phyloP scores from a whole-genome alignment of 2,888 invertebrate genomes.

The Gymnocheta viridis region DNA sequence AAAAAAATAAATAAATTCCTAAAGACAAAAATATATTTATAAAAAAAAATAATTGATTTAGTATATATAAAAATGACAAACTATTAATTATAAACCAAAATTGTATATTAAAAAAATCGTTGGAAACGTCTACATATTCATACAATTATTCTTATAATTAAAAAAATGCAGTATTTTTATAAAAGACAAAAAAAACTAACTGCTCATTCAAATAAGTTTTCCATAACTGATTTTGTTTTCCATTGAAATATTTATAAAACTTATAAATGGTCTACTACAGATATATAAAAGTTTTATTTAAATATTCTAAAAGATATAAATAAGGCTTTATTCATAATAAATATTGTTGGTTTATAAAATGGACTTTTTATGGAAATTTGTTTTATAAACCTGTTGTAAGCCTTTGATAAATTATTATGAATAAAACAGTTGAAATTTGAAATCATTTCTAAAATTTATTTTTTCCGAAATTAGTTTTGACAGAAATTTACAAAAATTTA shows the following conservation, averaged over 20 bases:
- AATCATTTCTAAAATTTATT: not conserved
- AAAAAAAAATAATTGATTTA: not conserved
- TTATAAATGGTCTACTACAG: no score
- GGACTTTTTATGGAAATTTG: no score
- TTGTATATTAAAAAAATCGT: constrained; percentile 27
- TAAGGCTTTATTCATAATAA: no score
- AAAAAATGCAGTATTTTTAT: constrained; percentile 68
- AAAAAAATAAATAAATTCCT: constrained; percentile 58
- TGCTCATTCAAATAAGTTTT: constrained; percentile 39
- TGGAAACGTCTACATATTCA: constrained; percentile 49
- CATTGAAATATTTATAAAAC: no score
- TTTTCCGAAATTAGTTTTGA: no score
- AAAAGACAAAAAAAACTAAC: constrained; percentile 35
- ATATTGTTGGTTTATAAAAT: not conserved
- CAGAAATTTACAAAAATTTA: no score
- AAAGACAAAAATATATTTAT: constrained; percentile 63
- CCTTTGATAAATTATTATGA: no score
- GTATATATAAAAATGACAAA: constrained; percentile 15
- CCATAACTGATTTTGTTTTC: not conserved
- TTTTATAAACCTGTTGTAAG: no score
- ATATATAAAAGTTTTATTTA: no score
- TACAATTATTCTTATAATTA: constrained; percentile 35
- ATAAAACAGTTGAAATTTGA: not conserved
- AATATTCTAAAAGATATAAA: no score
- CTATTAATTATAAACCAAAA: constrained; percentile 47